Evolutionary conservation across 2,113 vertebrate genomes (phyloP).

Genomic region (Hiodon alosoides): DNA sequence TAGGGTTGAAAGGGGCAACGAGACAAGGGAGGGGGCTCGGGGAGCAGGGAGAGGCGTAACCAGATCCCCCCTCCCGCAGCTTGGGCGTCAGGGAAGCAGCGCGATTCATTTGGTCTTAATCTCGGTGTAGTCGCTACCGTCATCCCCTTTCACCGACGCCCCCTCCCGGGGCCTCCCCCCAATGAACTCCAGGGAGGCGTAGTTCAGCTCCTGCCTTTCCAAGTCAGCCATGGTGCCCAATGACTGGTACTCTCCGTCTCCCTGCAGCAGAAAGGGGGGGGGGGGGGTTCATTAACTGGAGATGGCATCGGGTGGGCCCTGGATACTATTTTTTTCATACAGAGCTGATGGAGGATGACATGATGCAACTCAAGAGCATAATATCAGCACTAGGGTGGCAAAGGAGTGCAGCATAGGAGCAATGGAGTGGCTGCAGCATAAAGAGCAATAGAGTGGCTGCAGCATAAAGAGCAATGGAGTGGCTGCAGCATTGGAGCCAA

Average conservation of each 20-base stretch:
- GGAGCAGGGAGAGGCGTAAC: not conserved
- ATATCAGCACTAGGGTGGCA: no score
- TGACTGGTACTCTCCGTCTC: constrained; percentile 68
- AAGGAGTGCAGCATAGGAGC: not conserved
- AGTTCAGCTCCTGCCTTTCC: constrained; percentile 70
- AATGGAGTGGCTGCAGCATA: no score
- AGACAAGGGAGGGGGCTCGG: not conserved
- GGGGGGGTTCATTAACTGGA: not conserved
- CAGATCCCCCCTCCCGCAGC: constrained; percentile 20
- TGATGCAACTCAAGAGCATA: not conserved
- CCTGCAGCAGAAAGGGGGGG: constrained; percentile 45
- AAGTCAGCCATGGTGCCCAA: constrained; percentile 61
- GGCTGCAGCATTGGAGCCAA: no score
- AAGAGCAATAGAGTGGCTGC: no score
- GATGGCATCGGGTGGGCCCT: not conserved
- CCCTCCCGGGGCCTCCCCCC: constrained; percentile 58
- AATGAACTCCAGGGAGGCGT: constrained; percentile 62
- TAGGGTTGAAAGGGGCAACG: not conserved
- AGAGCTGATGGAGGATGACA: not conserved
- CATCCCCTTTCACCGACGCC: constrained; percentile 60
- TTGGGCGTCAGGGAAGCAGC: constrained; percentile 71
- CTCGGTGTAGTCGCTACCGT: constrained; percentile 65
- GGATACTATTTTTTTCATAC: not conserved
- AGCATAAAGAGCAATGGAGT: no score
- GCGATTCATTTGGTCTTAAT: constrained; percentile 73